Conservation (phyloP, 2,888 invertebrate genomes). For the Tinea semifulvella region DNA sequence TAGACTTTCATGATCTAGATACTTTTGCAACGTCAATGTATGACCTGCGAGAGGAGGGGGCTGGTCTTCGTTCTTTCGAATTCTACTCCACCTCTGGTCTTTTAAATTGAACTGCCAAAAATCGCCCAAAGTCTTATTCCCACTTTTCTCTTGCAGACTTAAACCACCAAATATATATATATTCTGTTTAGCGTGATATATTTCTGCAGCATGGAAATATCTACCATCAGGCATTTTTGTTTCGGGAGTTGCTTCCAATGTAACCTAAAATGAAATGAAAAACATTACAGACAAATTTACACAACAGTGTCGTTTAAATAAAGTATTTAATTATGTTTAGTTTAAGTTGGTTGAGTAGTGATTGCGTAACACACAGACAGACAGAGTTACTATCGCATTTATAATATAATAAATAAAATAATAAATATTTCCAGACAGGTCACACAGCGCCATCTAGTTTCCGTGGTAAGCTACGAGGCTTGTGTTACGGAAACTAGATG, state of each 20-base stretch:
- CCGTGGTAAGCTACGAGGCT: no score
- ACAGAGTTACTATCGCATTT: no score
- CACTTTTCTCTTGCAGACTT: constrained; percentile 66
- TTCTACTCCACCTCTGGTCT: constrained; percentile 82
- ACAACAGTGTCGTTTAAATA: no score
- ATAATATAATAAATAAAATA: no score
- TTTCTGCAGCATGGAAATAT: constrained; percentile 92
- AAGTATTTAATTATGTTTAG: no score
- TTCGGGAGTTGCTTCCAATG: constrained; percentile 85
- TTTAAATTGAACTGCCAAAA: constrained; percentile 94
- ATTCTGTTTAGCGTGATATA: constrained; percentile 81
- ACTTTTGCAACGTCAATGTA: constrained; percentile 82
- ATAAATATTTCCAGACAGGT: no score
- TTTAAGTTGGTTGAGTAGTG: no score
- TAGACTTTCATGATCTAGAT: constrained; percentile 76
- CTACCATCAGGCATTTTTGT: constrained; percentile 88
- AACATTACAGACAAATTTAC: no score
- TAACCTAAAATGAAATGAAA: no score
- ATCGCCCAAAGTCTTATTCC: constrained; percentile 78
- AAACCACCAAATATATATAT: constrained; percentile 92
- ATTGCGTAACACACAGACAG: no score
- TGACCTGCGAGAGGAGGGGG: constrained; percentile 88
- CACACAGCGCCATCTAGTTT: no score
- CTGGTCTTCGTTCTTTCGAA: constrained; percentile 60
- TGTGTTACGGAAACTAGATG: no score